Base-by-base conservation (phyloP, 2,888 invertebrate species). In the Caenorhabditis doughertyi region DNA sequence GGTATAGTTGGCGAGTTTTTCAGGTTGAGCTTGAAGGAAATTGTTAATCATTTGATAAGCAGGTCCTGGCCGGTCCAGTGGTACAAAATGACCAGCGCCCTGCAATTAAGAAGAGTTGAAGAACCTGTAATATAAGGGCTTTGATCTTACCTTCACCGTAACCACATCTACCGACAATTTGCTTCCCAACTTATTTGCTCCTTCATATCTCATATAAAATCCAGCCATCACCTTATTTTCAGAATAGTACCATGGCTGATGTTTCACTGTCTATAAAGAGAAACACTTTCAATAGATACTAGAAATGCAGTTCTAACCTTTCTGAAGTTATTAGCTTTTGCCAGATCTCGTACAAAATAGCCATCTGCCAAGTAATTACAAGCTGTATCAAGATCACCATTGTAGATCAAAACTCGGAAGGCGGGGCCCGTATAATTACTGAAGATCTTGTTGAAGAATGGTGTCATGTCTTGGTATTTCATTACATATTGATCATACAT, bases 141-240 rank as follows among this genome's bases (percentile, higher is more conserved):
- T 21, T 39, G 16, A 16, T 39, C 56, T 27, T 16, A 74, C 74
- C 29, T 90, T 90, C 9, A 90, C 86, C 0, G 88, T 88, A 13
- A 90, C 51, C n/a, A 90, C 87, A 72, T 90, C 90, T 35, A 90
- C 79, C 13, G 76, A 80, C n/a, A 89, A 42, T 3, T 71, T 64
- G n/a, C 77, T 55, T 39, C 79, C 77, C 16, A 56, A 25, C 1
- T 60, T 47, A 35, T 70, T 72, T 23, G 53, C 39, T 18, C 77
- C 74, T 3, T 76, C 65, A 70, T 89, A 90, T 9, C 81, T 60
- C 79, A 88, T 85, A n/a, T 70, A 77, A 67, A 77, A 89, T 3
- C 90, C 90, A 53, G 89, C 89, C 3, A 85, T 42, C 39, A 86
- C 86, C 9, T 84, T 42, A n/a, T 76, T 53, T 5, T 67, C 68